Conservation (phyloP, 2,888 invertebrate species). For the Drosophila neutralis region DNA sequence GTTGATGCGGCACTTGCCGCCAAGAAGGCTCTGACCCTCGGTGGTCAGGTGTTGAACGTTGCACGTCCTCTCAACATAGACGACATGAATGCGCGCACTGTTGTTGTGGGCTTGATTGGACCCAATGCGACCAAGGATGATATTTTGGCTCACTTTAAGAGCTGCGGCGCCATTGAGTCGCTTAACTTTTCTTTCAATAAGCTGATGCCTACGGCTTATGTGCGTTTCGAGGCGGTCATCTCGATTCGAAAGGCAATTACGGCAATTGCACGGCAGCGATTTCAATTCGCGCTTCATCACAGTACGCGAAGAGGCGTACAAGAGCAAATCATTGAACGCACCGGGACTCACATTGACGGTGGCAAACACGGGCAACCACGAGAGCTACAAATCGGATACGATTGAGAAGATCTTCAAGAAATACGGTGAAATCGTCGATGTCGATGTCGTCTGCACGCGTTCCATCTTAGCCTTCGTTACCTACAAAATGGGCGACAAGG, state of each 20-base stretch:
- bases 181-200: conserved; percentile 49
- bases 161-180: conserved; percentile 64
- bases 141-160: conserved; percentile 52
- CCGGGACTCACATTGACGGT: conserved; percentile 57
- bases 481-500: conserved; percentile 53
- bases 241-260: conserved; percentile 40
- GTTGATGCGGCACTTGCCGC: conserved; percentile 67
- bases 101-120: conserved; percentile 57
- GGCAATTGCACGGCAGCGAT: conserved; percentile 61
- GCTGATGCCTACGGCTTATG: conserved; percentile 47
- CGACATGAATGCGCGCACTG: conserved; percentile 34
- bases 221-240: conserved; percentile 51
- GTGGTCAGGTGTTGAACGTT: conserved; percentile 39
- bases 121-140: conserved; percentile 48
- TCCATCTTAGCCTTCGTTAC: conserved; percentile 66
- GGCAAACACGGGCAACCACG: conserved; percentile 51
- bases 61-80: conserved; percentile 1
- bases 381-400: conserved; percentile 36
- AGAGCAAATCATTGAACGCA: conserved; percentile 14
- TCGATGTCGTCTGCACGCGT: conserved; percentile 66
- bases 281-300: conserved; percentile 63
- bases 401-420: conserved; percentile 70
- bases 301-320: conserved; percentile 37
- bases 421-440: conserved; percentile 60
- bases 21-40: conserved; percentile 56